Evolutionary conservation across 2,797 vertebrate genomes (phyloP).

Genomic region (Leptodactylus fallax): DNA sequence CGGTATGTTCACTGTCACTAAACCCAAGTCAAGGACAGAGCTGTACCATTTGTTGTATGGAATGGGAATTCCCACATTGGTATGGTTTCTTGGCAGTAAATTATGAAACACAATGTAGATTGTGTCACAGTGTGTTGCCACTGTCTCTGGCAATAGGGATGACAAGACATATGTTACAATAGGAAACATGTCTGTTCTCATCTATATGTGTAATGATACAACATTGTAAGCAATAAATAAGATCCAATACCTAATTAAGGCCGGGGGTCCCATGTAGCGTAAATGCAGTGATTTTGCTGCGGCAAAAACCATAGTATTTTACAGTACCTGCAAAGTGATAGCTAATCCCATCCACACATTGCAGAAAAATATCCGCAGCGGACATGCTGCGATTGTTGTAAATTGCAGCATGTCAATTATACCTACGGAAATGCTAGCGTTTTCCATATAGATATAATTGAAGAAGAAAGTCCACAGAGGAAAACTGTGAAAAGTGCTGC

Average conservation of each 20-base stretch:
- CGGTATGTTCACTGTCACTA: slow-evolving; percentile 71
- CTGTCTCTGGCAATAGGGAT: background rate
- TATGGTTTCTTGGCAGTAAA: background rate
- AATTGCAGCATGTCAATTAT: too few species aligned
- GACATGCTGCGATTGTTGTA: too few species aligned
- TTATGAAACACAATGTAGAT: slow-evolving; percentile 11
- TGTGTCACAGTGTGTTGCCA: background rate
- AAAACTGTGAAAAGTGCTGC: too few species aligned
- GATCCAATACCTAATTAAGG: background rate
- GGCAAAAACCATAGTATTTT: too few species aligned
- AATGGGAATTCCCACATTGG: background rate
- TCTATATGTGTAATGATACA: background rate
- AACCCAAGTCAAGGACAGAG: background rate
- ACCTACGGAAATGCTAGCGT: too few species aligned
- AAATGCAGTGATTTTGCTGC: too few species aligned
- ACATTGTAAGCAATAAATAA: background rate
- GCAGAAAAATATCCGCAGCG: too few species aligned
- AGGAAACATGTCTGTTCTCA: background rate
- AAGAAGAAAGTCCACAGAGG: too few species aligned
- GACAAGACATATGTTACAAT: background rate
- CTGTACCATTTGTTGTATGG: background rate
- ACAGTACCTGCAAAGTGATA: too few species aligned
- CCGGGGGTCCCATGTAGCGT: too few species aligned
- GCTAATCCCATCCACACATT: too few species aligned
- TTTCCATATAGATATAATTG: too few species aligned